A percentile compares a stretch with the other conserved stretches of the same genome.
These are phyloP conservation scores for Ypsolopha sequella DNA, from an alignment of 2,888 invertebrate species.

Conservation along the genomic window DNA sequence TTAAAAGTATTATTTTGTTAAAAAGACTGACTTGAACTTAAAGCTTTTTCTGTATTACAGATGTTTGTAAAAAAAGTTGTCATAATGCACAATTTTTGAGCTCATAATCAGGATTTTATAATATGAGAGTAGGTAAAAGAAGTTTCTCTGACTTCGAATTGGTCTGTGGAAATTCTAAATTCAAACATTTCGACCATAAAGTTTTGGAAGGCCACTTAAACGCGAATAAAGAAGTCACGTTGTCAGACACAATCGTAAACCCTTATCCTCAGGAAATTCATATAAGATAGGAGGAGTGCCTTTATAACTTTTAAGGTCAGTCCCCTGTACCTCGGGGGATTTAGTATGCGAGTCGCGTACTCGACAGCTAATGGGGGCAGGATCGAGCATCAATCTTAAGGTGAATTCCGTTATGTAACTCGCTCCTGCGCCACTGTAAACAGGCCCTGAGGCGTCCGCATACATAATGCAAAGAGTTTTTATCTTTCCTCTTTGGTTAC, in stretches of 20 bases:
- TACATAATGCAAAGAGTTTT: conserved; percentile 46
- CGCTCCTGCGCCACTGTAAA: conserved; percentile 22
- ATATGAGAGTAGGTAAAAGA: no score
- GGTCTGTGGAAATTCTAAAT: no score
- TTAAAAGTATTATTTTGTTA: no score
- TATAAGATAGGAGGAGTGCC: not conserved
- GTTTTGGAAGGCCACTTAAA: not conserved
- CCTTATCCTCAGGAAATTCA: not conserved
- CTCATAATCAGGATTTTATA: no score
- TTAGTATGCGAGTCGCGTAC: conserved; percentile 17
- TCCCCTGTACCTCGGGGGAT: not conserved
- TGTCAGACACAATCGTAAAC: not conserved
- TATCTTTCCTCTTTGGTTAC: conserved; percentile 28
- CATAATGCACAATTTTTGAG: no score
- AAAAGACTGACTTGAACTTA: no score
- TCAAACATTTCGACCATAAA: no score
- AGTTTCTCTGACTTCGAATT: no score
- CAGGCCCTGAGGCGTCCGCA: conserved; percentile 26
- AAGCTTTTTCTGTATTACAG: no score
- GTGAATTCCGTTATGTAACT: conserved; percentile 34
- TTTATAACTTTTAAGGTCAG: conserved; percentile 4
- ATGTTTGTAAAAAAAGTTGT: no score
- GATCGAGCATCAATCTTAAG: conserved; percentile 25
- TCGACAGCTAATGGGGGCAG: conserved; percentile 18
- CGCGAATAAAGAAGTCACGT: not conserved